These are phyloP conservation scores for Allolobophora icterica DNA, from an alignment of 2,888 invertebrate species.

Conservation along the genomic window DNA sequence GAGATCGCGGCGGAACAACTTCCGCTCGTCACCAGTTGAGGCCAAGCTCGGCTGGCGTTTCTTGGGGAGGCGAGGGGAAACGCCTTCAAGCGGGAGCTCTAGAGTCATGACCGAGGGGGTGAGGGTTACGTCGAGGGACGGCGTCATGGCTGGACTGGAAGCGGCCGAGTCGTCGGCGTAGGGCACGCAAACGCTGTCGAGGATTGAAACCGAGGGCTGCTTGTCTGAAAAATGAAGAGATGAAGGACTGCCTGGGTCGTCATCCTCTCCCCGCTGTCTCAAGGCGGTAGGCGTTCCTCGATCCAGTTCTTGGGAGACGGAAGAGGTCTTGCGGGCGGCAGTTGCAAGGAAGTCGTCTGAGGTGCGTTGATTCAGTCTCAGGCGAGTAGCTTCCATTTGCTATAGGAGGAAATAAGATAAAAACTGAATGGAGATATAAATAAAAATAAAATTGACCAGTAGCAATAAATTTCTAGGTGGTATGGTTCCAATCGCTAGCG, in stretches of 20 bases:
- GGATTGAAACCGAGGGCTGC: neutral
- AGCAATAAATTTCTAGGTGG: too few relatives aligned
- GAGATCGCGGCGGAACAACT: neutral
- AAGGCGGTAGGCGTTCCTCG: neutral
- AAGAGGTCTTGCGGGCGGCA: neutral
- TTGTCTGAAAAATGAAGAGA: neutral
- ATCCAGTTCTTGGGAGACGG: neutral
- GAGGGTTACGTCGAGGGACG: constrained; percentile 9
- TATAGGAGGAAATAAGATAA: neutral
- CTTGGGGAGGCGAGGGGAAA: neutral
- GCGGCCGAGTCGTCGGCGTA: constrained; percentile 43
- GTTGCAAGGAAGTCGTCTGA: neutral
- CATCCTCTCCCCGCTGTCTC: neutral
- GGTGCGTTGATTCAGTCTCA: neutral
- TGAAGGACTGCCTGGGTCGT: neutral
- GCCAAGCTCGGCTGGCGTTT: neutral
- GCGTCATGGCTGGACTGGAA: constrained; percentile 74
- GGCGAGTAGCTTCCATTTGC: neutral
- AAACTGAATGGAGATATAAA: neutral
- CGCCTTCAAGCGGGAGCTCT: neutral
- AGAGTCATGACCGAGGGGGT: neutral
- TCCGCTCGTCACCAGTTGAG: neutral
- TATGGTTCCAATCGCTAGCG: too few relatives aligned
- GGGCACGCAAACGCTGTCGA: constrained; percentile 42
- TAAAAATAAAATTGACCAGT: neutral